Base-by-base conservation (phyloP, 2,888 invertebrate species). In the Serrognathus titanus region DNA sequence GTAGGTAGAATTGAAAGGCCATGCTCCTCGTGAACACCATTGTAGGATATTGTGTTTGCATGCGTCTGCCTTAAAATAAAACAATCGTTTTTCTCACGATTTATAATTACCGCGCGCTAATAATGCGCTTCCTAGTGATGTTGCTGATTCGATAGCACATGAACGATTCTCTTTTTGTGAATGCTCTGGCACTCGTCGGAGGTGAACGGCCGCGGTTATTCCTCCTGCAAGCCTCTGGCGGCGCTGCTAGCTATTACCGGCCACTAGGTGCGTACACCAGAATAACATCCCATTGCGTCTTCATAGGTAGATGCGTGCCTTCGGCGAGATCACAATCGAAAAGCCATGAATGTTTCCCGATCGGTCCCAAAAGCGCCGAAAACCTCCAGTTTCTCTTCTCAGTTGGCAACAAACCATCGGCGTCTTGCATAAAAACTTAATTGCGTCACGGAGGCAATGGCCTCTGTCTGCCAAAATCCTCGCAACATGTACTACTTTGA, bases 121-220 rank as follows among this genome's bases (percentile, higher is more conserved):
- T 73, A 73, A 71, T 71, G 71, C 68, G 69, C 71, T 72, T 73
- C 73, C 71, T 73, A 71, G 72, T 70, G 71, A 69, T 70, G 73
- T 71, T 66, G 69, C 68, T 66, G 70, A 72, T 72, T 73, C 69
- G 69, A 69, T 70, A 68, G 65, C 24, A 11, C 63, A 61, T 52
- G 61, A 61, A 61, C 63, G 61, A 67, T 68, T 61, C 68, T 72
- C 71, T 74, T 73, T 73, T 74, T 72, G 71, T 73, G 66, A 69
- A 69, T 69, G 68, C 71, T 69, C 70, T 69, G 71, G 70, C 72
- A 71, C 40, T 38, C 48, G 48, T 31, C 56, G 31, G 64, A 73
- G 74, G 73, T 75, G 71, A 74, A 74, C 68, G 73, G 63, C 74
- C 74, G 65, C 73, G 75, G 75, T 75, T 75, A 75, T 75, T 75